Evolutionary conservation across 2,888 invertebrate species (phyloP), one percentile per base, ranked within the genome.

Genomic region (Trisateles emortualis): DNA sequence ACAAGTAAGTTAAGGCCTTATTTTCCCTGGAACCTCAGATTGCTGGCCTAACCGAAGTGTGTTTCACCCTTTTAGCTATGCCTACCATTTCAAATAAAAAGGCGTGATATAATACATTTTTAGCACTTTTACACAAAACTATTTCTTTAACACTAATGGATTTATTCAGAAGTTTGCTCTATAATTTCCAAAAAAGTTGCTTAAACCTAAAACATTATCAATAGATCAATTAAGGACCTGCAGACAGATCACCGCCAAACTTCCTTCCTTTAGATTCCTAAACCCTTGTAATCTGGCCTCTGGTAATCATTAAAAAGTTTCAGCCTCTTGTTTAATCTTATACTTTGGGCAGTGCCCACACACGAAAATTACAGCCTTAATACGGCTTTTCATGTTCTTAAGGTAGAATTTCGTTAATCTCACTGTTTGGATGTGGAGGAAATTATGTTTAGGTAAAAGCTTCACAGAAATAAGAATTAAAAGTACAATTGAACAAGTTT

Each of bases 171-270:
- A n/a, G n/a, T n/a, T n/a, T n/a, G n/a, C n/a, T n/a, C n/a, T 33
- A 47, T 45, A 57, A 16, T 39, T 14, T 0, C 30, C 10, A 5
- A 58, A 52, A 48, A 70, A 66, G 39, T 48, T 41, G 8, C 11
- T 1, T 3, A 46, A 59, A 66, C 67, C 52, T 66, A 57, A 54
- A 54, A 19, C 59, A 36, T 59, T 64, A 70, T 67, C 67, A 63
- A 70, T 67, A 55, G 64, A 68, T 68, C 68, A 66, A 67, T 70
- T 70, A 70, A 36, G 36, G 55, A 63, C 55, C 67, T 48, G 19
- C 17, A 42, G 64, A 59, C 54, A 63, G 56, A 16, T 70, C 26
- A 41, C 36, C 38, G 47, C 44, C 35, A 62, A 68, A 70, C 51
- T 68, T 63, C 42, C n/a, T 4, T 38, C 30, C 30, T 41, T 52